Percentiles rank a stretch among this genome's conserved stretches.
Evolutionary conservation across 2,113 vertebrate genomes (phyloP).

Genomic region (Poicephalus meyeri): DNA sequence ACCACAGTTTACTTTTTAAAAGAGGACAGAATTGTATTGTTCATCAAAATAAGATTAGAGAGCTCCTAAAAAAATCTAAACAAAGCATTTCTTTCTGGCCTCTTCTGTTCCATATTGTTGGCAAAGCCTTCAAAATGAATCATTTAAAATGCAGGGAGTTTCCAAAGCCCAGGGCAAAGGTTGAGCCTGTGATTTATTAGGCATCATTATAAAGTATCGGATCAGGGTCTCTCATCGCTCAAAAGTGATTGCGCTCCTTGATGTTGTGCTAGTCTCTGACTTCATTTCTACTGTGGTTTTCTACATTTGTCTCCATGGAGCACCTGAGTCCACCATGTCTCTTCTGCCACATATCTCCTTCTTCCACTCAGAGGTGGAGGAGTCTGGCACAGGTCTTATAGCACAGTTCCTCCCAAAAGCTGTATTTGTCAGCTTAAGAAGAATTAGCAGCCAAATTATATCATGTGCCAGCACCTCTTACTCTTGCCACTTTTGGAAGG

Average conservation of each 20-base stretch:
- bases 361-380: not conserved
- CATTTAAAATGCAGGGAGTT: not conserved
- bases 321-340: rapidly evolving
- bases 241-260: not conserved
- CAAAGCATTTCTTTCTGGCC: not conserved
- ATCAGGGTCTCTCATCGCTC: not conserved
- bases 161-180: not conserved
- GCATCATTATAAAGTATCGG: not conserved
- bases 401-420: not conserved
- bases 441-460: not conserved
- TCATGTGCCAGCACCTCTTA: not conserved
- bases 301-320: not conserved
- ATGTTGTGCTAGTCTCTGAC: not conserved
- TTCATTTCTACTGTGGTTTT: not conserved
- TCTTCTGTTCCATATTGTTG: not conserved
- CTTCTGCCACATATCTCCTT: not conserved
- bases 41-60: not conserved
- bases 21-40: not conserved
- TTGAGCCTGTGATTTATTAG: not conserved
- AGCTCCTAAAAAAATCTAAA: not conserved
- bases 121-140: not conserved
- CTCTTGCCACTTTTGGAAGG: not conserved
- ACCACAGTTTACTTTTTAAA: not conserved
- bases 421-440: not conserved
- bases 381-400: not conserved